Conservation (phyloP, 2,113 vertebrate genomes). For the Euleptes europaea region DNA sequence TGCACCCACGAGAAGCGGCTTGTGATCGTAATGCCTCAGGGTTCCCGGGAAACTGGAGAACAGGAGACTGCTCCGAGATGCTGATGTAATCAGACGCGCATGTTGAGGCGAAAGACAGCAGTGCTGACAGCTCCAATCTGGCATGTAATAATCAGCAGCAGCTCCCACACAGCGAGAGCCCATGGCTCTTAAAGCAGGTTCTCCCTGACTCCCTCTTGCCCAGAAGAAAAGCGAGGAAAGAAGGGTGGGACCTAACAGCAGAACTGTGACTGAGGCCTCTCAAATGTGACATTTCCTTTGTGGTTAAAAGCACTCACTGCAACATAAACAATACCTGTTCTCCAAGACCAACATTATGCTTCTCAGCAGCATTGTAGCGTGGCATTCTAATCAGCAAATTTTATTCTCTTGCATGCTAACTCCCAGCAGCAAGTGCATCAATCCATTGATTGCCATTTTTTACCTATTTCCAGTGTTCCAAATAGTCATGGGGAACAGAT, state of each 20-base stretch:
- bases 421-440: background rate
- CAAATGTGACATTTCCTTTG: background rate
- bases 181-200: background rate
- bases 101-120: conserved; percentile 11
- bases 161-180: background rate
- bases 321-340: background rate
- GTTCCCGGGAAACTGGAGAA: background rate
- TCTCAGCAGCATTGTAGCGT: background rate
- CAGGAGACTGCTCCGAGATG: conserved; percentile 1
- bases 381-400: background rate
- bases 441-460: background rate
- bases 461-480: background rate
- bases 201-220: background rate
- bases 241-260: background rate
- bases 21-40: background rate
- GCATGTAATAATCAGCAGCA: conserved; percentile 6
- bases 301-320: background rate
- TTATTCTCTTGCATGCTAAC: background rate
- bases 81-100: conserved; percentile 22
- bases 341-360: background rate
- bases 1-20: background rate
- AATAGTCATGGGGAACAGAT: background rate
- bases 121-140: conserved; percentile 15
- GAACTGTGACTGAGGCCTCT: background rate
- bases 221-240: background rate